phyloP scores from a whole-genome alignment of 2,888 invertebrate species.

The Xylota sylvarum region DNA sequence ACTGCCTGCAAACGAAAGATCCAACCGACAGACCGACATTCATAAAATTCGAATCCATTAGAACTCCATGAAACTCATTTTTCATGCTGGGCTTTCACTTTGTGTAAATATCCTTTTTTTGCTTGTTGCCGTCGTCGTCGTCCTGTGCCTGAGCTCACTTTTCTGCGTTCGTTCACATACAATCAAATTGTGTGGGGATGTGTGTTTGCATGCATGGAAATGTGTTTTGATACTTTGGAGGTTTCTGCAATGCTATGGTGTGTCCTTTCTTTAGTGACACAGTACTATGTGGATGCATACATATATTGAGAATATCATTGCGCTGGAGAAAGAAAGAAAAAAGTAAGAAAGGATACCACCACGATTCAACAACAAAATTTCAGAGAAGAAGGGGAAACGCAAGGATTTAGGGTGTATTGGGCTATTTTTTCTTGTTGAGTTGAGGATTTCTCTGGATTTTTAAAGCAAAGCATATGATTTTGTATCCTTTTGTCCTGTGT shows the following conservation, averaged over 20 bases:
- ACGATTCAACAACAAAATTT: not conserved
- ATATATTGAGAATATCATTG: not conserved
- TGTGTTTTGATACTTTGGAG: slow-evolving; percentile 3
- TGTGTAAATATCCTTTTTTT: slow-evolving; percentile 45
- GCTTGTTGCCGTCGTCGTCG: not conserved
- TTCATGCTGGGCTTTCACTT: slow-evolving; percentile 53
- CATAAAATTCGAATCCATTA: slow-evolving; percentile 54
- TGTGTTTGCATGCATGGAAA: slow-evolving; percentile 8
- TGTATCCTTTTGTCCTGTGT: not conserved
- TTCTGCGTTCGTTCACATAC: not conserved
- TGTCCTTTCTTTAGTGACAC: not conserved
- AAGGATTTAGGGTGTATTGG: slow-evolving; percentile 6
- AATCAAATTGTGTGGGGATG: not conserved
- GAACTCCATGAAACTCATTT: slow-evolving; percentile 58
- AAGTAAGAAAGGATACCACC: not conserved
- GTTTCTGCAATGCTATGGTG: not conserved
- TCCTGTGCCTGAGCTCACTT: slow-evolving; percentile 12
- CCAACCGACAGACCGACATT: slow-evolving; percentile 38
- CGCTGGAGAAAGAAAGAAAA: not conserved
- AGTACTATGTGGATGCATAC: not conserved
- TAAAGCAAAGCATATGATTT: not conserved
- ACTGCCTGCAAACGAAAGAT: slow-evolving; percentile 25
- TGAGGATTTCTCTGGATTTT: not conserved
- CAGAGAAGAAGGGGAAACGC: not conserved
- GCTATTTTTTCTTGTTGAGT: not conserved